These are phyloP conservation scores for Labeo catla DNA, from an alignment of 2,113 vertebrate species.

Conservation along the genomic window DNA sequence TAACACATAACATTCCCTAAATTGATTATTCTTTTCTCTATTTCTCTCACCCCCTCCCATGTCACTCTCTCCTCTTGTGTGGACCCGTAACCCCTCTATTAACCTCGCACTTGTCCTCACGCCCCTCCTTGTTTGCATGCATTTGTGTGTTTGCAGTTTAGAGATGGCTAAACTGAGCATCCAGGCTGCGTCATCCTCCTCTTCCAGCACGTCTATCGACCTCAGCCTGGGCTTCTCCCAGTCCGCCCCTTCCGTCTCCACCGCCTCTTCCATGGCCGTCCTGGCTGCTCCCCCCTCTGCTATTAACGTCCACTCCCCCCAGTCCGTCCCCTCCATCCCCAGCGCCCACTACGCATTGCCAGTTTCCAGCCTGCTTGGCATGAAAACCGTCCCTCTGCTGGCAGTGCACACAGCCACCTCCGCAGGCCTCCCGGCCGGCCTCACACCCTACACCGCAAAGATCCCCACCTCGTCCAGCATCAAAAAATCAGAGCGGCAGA, in stretches of 20 bases:
- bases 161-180: constrained; percentile 98
- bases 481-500: constrained; percentile 92
- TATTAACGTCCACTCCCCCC: constrained; percentile 86
- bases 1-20: constrained; percentile 87
- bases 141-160: constrained; percentile 86
- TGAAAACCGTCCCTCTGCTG: constrained; percentile 90
- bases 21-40: constrained; percentile 84
- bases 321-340: constrained; percentile 82
- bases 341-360: constrained; percentile 90
- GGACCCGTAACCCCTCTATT: constrained; percentile 63
- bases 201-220: constrained; percentile 86
- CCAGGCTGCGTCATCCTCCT: constrained; percentile 85
- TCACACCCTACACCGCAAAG: constrained; percentile 86
- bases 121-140: constrained; percentile 69
- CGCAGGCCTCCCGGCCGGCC: constrained; percentile 81
- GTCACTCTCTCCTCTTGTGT: constrained; percentile 64
- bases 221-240: constrained; percentile 92
- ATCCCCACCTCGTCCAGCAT: constrained; percentile 79
- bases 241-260: constrained; percentile 79
- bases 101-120: constrained; percentile 53
- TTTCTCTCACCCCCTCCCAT: constrained; percentile 72
- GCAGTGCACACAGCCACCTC: constrained; percentile 84
- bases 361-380: constrained; percentile 93
- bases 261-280: constrained; percentile 85
- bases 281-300: constrained; percentile 76